Evolutionary conservation across 2,797 vertebrate genomes (phyloP), one percentile per base, ranked within the genome.

Genomic region (Hypotaenidia okinawae): DNA sequence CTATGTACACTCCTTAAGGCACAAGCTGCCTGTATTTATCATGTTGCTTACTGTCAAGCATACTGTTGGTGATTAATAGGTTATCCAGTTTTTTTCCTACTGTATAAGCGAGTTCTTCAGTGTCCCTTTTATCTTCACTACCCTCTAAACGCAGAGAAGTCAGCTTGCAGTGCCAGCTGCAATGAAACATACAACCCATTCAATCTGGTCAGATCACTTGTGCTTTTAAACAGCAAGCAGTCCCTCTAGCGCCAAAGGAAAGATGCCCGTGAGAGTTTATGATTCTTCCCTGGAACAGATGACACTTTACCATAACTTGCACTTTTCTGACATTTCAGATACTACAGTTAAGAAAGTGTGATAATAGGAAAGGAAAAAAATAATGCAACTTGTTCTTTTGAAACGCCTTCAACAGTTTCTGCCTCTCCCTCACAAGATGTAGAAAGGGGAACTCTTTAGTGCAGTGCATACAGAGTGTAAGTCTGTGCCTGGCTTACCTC

Each of bases 401-500:
- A 12, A 61, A 66, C 12, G 23, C 47, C 47, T 88, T 54, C 3
- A 3, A 10, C 10, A 30, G 35, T 52, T 74, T 76, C 33, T 11
- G 35, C 25, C 33, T 43, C 16, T 49, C 32, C 11, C 4, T 57
- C 2, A 24, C 37, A 24, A 72, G 45, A 14, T 0, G 30, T 6
- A 2, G 11, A n/a, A 41, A 39, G 5, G 6, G 28, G 18, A 43
- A 21, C 54, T 28, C 43, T 15, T 16, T 1, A 33, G 62, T 11
- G 41, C 70, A 81, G 43, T 2, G 43, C 11, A 17, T 10, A 23
- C 6, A n/a, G 52, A n/a, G 52, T 10, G 23, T 7, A 5, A 3
- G 9, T 17, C 52, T 58, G 14, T 37, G 43, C 14, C 33, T 15
- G 55, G 41, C 96, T 94, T 92, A 97, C 97, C 96, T 85, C 61